Evolutionary conservation across 2,888 invertebrate genomes (phyloP).

Genomic region (Orchesella flavescens): DNA sequence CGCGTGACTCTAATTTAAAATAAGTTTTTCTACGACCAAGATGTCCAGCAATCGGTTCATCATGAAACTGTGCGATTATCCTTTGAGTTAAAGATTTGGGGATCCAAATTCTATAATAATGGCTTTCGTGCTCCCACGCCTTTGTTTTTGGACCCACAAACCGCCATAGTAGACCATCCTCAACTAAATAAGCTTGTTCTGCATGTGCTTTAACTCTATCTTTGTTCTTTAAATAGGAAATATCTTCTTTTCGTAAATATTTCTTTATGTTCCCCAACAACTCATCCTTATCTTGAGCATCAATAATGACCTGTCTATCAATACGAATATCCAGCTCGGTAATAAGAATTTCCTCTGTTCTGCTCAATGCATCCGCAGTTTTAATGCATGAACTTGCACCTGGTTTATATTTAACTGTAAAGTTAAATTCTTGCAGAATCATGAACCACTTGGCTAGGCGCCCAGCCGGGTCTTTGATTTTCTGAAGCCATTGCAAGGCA

Average conservation of each 20-base stretch:
- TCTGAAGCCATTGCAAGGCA: conserved; percentile 2
- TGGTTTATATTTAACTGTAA: conserved; percentile 74
- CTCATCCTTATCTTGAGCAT: conserved; percentile 29
- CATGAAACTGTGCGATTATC: conserved; percentile 46
- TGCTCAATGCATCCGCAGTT: conserved; percentile 74
- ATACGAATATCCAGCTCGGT: background rate
- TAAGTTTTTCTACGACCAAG: conserved; percentile 50
- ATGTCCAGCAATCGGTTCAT: conserved; percentile 38
- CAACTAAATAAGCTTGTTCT: background rate
- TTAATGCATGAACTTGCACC: conserved; percentile 73
- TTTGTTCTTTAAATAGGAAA: background rate
- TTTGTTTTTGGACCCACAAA: conserved; percentile 49
- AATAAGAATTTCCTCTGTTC: background rate
- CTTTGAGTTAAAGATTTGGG: too few species aligned
- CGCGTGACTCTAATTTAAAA: conserved; percentile 30
- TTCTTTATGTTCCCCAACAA: conserved; percentile 17
- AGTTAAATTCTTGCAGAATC: conserved; percentile 73
- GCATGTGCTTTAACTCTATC: background rate
- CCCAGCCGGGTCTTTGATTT: background rate
- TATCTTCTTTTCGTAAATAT: conserved; percentile 1
- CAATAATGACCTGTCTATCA: conserved; percentile 7
- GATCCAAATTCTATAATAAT: conserved; percentile 56
- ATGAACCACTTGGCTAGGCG: conserved; percentile 75
- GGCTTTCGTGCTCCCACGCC: conserved; percentile 52
- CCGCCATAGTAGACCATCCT: conserved; percentile 30